Evolutionary conservation across 2,797 vertebrate species (phyloP).

Genomic region (Rhinichthys osculus): DNA sequence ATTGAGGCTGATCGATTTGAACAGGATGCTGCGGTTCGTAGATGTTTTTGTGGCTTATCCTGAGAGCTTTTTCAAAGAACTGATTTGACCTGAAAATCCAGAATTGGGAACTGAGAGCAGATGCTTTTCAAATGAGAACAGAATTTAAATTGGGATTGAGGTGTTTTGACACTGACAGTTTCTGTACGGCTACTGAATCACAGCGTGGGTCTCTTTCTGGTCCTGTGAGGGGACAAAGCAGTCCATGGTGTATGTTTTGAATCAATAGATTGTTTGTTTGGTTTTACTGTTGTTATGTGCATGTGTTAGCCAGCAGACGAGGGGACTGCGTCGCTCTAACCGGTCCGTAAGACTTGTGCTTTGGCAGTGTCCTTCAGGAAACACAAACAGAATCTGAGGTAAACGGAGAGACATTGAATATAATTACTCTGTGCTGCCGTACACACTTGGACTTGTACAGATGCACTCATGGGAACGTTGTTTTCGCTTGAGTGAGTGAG

Average conservation of each 20-base stretch:
- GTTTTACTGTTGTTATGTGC: slow-evolving; percentile 25
- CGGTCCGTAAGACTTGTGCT: slow-evolving; percentile 12
- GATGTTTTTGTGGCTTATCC: background rate
- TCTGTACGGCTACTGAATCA: background rate
- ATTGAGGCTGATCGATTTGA: slow-evolving; percentile 8
- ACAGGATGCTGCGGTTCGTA: background rate
- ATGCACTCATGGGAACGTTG: slow-evolving; percentile 33
- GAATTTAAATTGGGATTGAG: slow-evolving; percentile 10
- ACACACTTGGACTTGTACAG: background rate
- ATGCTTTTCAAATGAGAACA: too few relatives aligned
- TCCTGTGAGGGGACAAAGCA: slow-evolving; percentile 4
- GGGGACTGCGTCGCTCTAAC: slow-evolving; percentile 25
- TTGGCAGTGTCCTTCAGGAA: slow-evolving; percentile 41
- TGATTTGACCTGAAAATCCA: background rate
- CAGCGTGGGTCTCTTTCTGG: background rate
- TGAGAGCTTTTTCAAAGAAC: background rate
- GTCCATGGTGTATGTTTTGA: slow-evolving; percentile 8
- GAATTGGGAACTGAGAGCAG: background rate
- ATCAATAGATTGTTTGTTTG: slow-evolving; percentile 37
- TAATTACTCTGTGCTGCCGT: slow-evolving; percentile 29
- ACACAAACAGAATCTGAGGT: slow-evolving; percentile 24
- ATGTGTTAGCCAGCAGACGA: background rate
- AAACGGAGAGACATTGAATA: slow-evolving; percentile 18
- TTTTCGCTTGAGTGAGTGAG: slow-evolving; percentile 34
- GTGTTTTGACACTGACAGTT: slow-evolving; percentile 17